Conservation (phyloP, 2,888 invertebrate genomes). For the Odontocolon sp. region DNA sequence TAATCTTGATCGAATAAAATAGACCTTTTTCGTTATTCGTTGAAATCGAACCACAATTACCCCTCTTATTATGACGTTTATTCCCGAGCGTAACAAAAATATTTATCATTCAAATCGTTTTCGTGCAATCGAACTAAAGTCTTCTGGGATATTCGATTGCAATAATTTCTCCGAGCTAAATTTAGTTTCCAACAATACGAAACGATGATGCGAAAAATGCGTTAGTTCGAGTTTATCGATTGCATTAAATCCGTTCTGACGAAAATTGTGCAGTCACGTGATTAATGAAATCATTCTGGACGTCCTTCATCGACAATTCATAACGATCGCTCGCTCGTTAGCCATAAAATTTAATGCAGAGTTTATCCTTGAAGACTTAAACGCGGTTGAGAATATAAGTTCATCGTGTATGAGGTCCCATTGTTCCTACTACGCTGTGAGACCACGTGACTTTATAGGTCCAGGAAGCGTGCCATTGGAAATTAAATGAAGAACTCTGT, state of each 20-base stretch:
- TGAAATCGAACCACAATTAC: not conserved
- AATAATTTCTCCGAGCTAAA: no score
- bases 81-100: no score
- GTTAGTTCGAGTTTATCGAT: not conserved
- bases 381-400: constrained; percentile 37
- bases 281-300: not conserved
- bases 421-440: constrained; percentile 38
- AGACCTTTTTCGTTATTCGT: not conserved
- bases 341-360: constrained; percentile 48
- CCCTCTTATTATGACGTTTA: no score
- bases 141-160: no score
- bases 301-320: constrained; percentile 61
- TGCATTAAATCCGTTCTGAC: not conserved
- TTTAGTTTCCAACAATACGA: no score
- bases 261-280: not conserved
- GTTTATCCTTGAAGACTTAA: constrained; percentile 47
- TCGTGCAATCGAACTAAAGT: no score
- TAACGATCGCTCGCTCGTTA: constrained; percentile 56
- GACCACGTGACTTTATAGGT: constrained; percentile 12
- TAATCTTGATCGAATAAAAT: constrained; percentile 9
- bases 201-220: not conserved
- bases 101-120: no score
- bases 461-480: constrained; percentile 23
- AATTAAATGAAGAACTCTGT: constrained; percentile 38
- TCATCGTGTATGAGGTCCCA: constrained; percentile 25